Evolutionary conservation across 2,888 invertebrate species (phyloP).

Genomic region (Drosophila neutralis): DNA sequence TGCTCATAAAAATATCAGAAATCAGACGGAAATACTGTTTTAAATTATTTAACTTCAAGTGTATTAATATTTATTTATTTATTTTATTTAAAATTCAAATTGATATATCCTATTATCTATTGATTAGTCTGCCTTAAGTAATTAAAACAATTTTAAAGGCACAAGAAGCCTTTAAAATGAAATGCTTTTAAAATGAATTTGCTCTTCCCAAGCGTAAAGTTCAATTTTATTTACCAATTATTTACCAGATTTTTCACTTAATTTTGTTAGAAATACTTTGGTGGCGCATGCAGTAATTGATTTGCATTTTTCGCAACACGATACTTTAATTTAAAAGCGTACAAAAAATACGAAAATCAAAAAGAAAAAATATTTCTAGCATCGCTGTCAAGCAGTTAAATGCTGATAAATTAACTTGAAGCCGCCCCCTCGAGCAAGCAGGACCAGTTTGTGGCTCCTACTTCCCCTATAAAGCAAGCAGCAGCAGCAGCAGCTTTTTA

Average conservation of each 20-base stretch:
- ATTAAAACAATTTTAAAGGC: background rate
- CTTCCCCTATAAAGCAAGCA: constrained; percentile 47
- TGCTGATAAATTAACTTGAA: constrained; percentile 79
- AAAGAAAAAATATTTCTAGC: constrained; percentile 24
- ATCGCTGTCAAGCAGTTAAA: constrained; percentile 74
- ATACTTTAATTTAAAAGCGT: constrained; percentile 47
- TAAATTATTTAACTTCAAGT: background rate
- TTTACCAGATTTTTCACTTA: background rate
- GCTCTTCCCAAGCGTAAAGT: background rate
- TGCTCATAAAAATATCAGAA: background rate
- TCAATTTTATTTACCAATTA: background rate
- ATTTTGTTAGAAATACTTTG: background rate
- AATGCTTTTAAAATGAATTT: background rate
- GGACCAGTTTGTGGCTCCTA: background rate
- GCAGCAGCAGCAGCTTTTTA: constrained; percentile 59
- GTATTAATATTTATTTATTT: background rate
- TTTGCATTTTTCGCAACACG: constrained; percentile 16
- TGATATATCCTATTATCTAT: background rate
- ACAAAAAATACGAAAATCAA: constrained; percentile 1
- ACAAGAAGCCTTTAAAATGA: too few relatives aligned
- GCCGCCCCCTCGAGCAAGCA: constrained; percentile 36
- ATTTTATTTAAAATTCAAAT: background rate
- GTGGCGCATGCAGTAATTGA: background rate
- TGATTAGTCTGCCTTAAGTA: background rate
- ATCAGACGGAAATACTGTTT: background rate